Base-by-base conservation (phyloP, 1,140 invertebrate genomes). In the Drosophila sp. region DNA sequence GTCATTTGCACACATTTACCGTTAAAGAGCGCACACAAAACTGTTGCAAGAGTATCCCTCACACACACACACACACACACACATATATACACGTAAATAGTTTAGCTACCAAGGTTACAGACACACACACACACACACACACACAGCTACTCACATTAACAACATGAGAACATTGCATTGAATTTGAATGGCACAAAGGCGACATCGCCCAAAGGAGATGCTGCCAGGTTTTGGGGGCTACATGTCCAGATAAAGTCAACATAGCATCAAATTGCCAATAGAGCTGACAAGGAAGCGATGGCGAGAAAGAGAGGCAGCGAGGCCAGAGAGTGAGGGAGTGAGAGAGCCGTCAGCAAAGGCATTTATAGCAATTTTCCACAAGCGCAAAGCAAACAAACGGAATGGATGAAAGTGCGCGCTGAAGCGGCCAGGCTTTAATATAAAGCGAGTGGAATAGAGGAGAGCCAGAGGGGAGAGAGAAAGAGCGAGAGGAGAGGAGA, bases 1-100 rank as follows among this genome's bases (percentile, higher is more conserved):
- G 82, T 86, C 82, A 86, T 75, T 86, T 72, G 75, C 78, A 87
- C 82, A 81, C 81, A 75, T 81, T 87, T 81, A 78, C 62, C 73
- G 82, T 81, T 87, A 78, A 87, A 76, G 78, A 81, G 74, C 78
- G 40, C 41, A 59, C 51, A 56, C 53, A 57, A 43, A 59, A 77
- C 65, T 77, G 81, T 75, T 86, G 69, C 81, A 79, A 62, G 29
- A 38, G 45, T 53, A 34, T 53, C 32, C 32, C 13, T 48, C 21
- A 54, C 21, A 51, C 21, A 66, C 5, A 43, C 56, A 48, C 75
- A 65, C 32, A 65, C 57, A n/a, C n/a, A n/a, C n/a, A n/a, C n/a
- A n/a, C n/a, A n/a, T n/a, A n/a, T n/a, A n/a, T n/a, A n/a, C n/a
- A 78, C 65, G 62, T 78, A 74, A 78, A 86, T 86, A 86, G 81